Base-by-base conservation (phyloP, 2,888 invertebrate genomes). In the Tinea trinotella region DNA sequence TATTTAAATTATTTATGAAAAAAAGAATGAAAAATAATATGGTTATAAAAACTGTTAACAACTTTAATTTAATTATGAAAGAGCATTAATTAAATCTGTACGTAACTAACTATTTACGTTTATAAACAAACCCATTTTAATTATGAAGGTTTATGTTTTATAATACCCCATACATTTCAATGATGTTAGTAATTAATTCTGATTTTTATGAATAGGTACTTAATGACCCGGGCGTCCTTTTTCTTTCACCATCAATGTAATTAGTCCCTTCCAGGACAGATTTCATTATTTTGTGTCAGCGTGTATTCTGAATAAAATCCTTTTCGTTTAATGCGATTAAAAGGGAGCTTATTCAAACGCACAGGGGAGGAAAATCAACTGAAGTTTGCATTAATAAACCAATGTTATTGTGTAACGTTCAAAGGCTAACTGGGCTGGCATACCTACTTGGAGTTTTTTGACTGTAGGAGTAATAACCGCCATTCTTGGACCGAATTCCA, bases 241-340 rank as follows among this genome's bases (percentile, higher is more conserved):
- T 55, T 56, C 53, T 54, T 54, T 30, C 34, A 50, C 9, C 52
- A 34, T 50, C 52, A 52, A 24, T 34, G 67, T 74, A 75, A 77
- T 78, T 73, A 76, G 69, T 64, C 68, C 67, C 65, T 64, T 61
- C 65, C 62, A 61, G 60, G 67, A 68, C 66, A 70, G 67, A 76
- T 74, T 74, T 75, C 70, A 76, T 76, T 76, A 74, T 72, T 68
- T 68, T 70, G 62, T 70, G 68, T 71, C 70, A 66, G 64, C 71
- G 55, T 20, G 44, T 40, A 69, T 67, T 65, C 66, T 66, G 64
- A 66, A 71, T 64, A 66, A 66, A 67, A 67, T 69, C 70, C 66
- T 64, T 65, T 65, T 69, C 70, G 71, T 66, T 70, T 75, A 74
- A 79, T 74, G 64, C 70, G 69, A 76, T 78, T 76, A 74, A 72